Evolutionary conservation across 2,888 invertebrate species (phyloP).

Genomic region (Ormyrus rosae): DNA sequence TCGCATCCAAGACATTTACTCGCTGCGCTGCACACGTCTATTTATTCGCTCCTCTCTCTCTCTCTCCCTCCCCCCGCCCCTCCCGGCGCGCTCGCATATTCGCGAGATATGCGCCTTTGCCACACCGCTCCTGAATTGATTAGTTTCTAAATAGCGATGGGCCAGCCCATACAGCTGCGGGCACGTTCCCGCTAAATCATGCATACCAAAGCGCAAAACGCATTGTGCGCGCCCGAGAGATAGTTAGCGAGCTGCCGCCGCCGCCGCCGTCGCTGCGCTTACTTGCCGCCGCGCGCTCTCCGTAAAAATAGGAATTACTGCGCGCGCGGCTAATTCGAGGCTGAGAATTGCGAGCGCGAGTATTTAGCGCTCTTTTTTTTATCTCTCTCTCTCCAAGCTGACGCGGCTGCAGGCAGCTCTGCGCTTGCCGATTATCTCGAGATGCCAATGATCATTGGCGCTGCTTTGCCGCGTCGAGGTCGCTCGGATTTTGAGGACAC

Average conservation of each 20-base stretch:
- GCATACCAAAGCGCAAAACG: constrained; percentile 12
- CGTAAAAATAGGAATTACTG: no score
- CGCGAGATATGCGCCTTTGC: constrained; percentile 3
- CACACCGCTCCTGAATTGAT: constrained; percentile 28
- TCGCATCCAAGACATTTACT: constrained; percentile 13
- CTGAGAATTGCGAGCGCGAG: neutral
- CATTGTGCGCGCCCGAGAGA: neutral
- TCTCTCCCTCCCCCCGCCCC: no score
- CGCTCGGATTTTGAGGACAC: no score
- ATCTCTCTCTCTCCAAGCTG: neutral
- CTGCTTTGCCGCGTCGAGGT: no score
- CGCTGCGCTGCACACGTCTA: neutral
- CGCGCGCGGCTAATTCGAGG: no score
- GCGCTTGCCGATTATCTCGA: no score
- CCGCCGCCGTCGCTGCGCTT: no score
- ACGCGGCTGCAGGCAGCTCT: no score
- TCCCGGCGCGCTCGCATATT: neutral
- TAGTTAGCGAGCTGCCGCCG: neutral
- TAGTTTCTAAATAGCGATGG: constrained; percentile 45
- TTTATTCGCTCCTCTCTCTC: neutral
- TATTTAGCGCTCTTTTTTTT: neutral
- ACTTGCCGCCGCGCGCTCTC: no score
- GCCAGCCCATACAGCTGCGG: neutral
- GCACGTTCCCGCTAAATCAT: constrained; percentile 27
- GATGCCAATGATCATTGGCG: no score